phyloP scores from a whole-genome alignment of 2,113 vertebrate genomes.

The Podiceps cristatus region DNA sequence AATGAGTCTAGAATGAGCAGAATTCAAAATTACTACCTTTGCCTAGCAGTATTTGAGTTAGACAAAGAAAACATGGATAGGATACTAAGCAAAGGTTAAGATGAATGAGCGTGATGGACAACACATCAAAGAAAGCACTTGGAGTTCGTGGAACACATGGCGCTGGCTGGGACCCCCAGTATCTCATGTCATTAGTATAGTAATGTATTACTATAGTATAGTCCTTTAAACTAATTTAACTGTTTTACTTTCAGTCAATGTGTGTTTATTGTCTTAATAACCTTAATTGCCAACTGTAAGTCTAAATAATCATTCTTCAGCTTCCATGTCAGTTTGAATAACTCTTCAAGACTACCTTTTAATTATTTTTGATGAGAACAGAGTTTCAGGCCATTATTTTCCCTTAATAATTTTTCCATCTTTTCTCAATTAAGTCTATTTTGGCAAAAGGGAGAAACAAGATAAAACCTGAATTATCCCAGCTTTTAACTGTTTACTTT shows the following conservation, averaged over 20 bases:
- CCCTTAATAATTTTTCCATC: background rate
- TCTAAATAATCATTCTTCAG: background rate
- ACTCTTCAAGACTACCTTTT: background rate
- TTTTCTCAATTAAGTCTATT: background rate
- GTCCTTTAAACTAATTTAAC: background rate
- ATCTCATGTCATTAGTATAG: background rate
- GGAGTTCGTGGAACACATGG: background rate
- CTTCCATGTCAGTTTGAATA: background rate
- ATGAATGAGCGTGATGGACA: background rate
- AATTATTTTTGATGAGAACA: background rate
- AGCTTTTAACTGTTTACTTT: background rate
- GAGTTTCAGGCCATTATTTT: background rate
- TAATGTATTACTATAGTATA: too few relatives aligned
- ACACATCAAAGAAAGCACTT: background rate
- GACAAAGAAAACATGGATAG: background rate
- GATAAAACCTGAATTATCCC: background rate
- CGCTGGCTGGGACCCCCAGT: background rate
- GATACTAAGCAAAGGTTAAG: background rate
- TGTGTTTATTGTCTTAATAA: too few relatives aligned
- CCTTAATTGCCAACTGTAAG: background rate
- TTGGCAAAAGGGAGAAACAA: background rate
- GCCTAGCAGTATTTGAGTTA: background rate
- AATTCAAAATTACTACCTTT: background rate
- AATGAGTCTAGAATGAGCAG: background rate
- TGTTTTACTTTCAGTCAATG: background rate